Percentiles rank a stretch among this genome's conserved stretches.
Evolutionary conservation across 2,113 vertebrate species (phyloP).

Genomic region (Hyla sarda): DNA sequence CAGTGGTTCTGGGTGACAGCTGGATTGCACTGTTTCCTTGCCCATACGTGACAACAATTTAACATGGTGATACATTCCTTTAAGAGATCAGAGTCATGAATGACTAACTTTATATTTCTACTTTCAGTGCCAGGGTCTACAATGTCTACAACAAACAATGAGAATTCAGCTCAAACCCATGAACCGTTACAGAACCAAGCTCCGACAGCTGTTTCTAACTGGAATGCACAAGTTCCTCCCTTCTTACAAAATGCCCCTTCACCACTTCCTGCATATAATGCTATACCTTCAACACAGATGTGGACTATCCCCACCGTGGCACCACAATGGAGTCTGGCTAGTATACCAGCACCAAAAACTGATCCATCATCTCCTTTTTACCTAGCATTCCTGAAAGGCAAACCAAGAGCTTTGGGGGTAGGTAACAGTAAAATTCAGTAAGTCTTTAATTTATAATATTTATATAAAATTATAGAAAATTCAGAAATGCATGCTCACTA

Average conservation of each 20-base stretch:
- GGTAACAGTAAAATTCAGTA: background rate
- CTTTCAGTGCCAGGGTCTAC: background rate
- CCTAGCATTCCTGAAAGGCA: slow-evolving; percentile 8
- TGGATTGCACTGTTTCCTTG: no score
- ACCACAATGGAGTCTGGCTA: background rate
- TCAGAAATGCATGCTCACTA: no score
- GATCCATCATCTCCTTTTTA: background rate
- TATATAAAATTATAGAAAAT: no score
- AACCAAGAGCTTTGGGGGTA: slow-evolving; percentile 14
- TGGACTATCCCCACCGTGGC: background rate
- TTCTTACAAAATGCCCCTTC: background rate
- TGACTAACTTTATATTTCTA: background rate
- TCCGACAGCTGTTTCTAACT: background rate
- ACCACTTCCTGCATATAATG: background rate
- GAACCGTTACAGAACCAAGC: background rate
- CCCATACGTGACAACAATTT: no score
- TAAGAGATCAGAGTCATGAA: no score
- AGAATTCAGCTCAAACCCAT: background rate
- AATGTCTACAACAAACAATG: background rate
- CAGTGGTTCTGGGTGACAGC: no score
- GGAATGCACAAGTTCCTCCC: background rate
- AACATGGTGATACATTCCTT: no score
- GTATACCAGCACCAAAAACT: background rate
- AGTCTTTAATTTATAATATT: background rate
- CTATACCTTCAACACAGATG: background rate